Conservation (phyloP, 2,888 invertebrate species). For the Eumerus sabulonum region DNA sequence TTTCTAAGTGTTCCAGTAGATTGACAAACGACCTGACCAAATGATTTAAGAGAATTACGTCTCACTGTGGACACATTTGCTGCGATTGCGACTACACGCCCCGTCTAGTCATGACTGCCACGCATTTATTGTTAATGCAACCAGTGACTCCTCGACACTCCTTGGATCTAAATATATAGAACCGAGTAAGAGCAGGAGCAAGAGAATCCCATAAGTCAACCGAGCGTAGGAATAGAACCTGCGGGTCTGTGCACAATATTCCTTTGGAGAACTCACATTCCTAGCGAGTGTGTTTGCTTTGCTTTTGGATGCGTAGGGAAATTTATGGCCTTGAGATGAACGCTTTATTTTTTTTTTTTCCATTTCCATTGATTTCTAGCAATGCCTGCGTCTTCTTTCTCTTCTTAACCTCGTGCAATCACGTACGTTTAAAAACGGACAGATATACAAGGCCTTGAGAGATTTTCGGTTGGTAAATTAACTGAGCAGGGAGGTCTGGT, state of each 20-base stretch:
- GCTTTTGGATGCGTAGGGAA: not conserved
- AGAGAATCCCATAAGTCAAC: no score
- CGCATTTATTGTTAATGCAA: constrained; percentile 44
- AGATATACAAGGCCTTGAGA: constrained; percentile 17
- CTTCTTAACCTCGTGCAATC: constrained; percentile 43
- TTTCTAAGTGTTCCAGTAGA: constrained; percentile 65
- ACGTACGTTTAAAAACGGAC: constrained; percentile 24
- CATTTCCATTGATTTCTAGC: not conserved
- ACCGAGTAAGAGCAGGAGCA: not conserved
- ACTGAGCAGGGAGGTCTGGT: not conserved
- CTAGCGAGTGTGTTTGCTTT: constrained; percentile 20
- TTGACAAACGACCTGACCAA: constrained; percentile 65
- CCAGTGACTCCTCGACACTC: no score
- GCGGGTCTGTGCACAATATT: constrained; percentile 14
- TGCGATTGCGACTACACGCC: not conserved
- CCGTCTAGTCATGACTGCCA: constrained; percentile 20
- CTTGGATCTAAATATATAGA: constrained; percentile 9
- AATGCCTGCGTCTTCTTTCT: constrained; percentile 2
- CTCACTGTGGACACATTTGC: constrained; percentile 32
- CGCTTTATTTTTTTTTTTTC: constrained; percentile 47
- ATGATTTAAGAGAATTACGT: constrained; percentile 64
- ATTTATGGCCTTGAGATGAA: constrained; percentile 59
- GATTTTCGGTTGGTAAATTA: constrained; percentile 1
- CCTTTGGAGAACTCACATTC: not conserved
- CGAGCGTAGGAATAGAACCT: constrained; percentile 32